These are phyloP conservation scores for Bufo bufo DNA, from an alignment of 2,113 vertebrate species.

Conservation along the genomic window DNA sequence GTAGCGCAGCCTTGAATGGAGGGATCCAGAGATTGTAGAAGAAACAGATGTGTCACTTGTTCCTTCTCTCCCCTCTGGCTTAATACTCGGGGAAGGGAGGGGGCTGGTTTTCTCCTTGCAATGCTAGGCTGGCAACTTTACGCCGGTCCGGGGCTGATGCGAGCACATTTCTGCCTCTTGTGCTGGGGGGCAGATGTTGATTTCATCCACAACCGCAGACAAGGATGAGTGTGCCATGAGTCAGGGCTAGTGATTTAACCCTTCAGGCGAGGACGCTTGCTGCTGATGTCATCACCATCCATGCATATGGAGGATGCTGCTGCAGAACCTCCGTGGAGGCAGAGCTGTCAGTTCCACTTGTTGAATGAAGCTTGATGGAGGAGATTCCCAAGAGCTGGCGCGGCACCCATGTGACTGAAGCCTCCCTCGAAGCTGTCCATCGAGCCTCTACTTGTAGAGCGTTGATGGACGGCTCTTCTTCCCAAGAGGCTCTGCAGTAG, in stretches of 20 bases:
- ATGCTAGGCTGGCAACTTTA: conserved; percentile 22
- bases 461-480: conserved; percentile 23
- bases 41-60: conserved; percentile 17
- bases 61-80: not conserved
- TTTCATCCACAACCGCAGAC: not conserved
- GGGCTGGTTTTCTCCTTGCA: not conserved
- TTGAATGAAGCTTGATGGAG: conserved; percentile 23
- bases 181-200: conserved; percentile 5
- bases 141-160: not conserved
- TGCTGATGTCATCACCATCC: not conserved
- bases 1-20: not conserved
- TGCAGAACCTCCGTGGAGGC: not conserved
- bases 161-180: not conserved
- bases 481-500: conserved; percentile 20
- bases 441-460: not conserved
- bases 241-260: not conserved
- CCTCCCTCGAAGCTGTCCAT: not conserved
- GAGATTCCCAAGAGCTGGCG: conserved; percentile 9
- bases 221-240: conserved; percentile 33
- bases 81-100: not conserved
- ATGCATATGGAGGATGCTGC: not conserved
- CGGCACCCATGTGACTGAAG: not conserved
- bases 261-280: not conserved
- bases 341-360: conserved; percentile 24
- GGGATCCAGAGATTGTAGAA: not conserved